Conservation (phyloP, 1,140 invertebrate genomes). For the Drosophila rhopaloa region DNA sequence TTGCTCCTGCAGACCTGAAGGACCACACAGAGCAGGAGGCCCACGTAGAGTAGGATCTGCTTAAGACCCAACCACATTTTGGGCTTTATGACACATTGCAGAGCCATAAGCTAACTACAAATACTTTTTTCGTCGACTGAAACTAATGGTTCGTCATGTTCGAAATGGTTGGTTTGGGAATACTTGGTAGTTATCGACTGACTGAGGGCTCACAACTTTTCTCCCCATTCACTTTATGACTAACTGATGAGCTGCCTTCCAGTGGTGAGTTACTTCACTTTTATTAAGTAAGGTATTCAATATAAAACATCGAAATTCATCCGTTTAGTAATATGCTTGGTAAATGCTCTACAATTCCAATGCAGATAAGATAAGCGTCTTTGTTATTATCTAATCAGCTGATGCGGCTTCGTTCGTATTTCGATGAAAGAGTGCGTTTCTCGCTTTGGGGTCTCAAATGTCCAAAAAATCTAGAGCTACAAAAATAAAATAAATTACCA, state of each 20-base stretch:
- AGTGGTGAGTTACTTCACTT: neutral
- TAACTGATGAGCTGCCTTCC: slow-evolving; percentile 27
- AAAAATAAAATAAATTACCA: slow-evolving; percentile 9
- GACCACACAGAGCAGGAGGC: slow-evolving; percentile 67
- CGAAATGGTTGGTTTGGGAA: slow-evolving; percentile 3
- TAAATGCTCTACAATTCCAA: slow-evolving; percentile 41
- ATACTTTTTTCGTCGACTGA: slow-evolving; percentile 16
- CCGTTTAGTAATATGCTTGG: neutral
- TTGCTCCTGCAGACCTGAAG: slow-evolving; percentile 72
- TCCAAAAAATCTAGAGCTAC: slow-evolving; percentile 11
- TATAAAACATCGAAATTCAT: neutral
- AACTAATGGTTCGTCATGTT: slow-evolving; percentile 32
- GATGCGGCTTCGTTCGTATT: slow-evolving; percentile 17
- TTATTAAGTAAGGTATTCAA: fast-evolving
- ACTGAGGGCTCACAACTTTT: neutral
- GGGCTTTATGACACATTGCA: slow-evolving; percentile 66
- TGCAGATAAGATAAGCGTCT: slow-evolving; percentile 58
- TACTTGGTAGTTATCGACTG: slow-evolving; percentile 29
- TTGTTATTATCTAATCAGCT: slow-evolving; percentile 55
- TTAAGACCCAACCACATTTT: slow-evolving; percentile 77
- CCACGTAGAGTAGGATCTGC: slow-evolving; percentile 71
- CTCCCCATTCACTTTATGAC: slow-evolving; percentile 21
- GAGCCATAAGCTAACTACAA: slow-evolving; percentile 48
- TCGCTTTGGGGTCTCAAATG: slow-evolving; percentile 7
- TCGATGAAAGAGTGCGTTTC: slow-evolving; percentile 6